Evolutionary conservation across 1,140 invertebrate genomes (phyloP), one percentile per base, ranked within the genome.

Genomic region (Octopus sinensis): DNA sequence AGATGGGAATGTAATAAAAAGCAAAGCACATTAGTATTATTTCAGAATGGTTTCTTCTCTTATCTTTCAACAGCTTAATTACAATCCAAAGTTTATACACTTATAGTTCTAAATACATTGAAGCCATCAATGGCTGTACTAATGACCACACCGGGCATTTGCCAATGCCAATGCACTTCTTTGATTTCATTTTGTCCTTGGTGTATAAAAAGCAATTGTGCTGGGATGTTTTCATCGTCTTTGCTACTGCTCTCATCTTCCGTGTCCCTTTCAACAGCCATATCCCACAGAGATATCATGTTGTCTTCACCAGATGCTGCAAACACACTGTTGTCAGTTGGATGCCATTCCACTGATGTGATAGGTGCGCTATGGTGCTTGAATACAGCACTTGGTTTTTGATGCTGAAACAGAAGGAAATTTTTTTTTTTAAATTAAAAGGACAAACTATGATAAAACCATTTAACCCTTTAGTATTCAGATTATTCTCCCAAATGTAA

Each of bases 161-260:
- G 98, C 52, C 94, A 93, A 92, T 99, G 98, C 98, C 98, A 99
- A 89, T 99, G 98, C 17, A 99, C 90, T 92, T 99, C 98, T 91
- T 99, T 99, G 52, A 99, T 95, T 87, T 99, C 97, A 79, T 94
- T 95, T 90, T 99, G 98, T 79, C 98, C 98, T 93, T 98, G 96
- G 92, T 99, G 98, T 85, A 99, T 97, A 89, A 99, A 99, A 73
- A 99, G 91, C 5, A 99, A 90, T 90, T 99, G 98, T 1, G 97
- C 95, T 62, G 98, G 98, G 54, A 99, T 90, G 87, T 96, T 94
- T 90, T 86, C 86, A 54, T 88, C 92, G 80, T 93, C 91, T 4
- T 85, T 83, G 9, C 85, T 82, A 23, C 77, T 83, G 43, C 84
- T 80, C 79, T 85, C 82, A 13, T 83, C 83, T 12, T 93, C 91